phyloP scores from a whole-genome alignment of 2,113 vertebrate genomes.

The Podarcis raffonei region DNA sequence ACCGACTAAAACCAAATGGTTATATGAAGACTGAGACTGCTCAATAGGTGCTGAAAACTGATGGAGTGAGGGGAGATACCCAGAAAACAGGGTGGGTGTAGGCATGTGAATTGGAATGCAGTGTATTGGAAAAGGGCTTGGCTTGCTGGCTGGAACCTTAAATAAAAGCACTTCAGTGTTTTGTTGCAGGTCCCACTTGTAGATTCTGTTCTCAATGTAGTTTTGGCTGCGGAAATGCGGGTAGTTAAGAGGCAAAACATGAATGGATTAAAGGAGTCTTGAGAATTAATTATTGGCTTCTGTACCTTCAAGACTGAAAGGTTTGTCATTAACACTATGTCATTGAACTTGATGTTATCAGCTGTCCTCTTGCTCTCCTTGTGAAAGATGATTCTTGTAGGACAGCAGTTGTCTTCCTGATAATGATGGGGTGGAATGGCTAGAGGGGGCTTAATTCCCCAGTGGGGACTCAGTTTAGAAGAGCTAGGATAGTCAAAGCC shows the following conservation, averaged over 20 bases:
- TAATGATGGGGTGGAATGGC: neutral
- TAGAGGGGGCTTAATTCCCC: fast-evolving
- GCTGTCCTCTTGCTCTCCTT: conserved; percentile 8
- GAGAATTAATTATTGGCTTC: neutral
- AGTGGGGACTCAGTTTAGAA: neutral
- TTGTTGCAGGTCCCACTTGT: neutral
- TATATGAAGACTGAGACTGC: no score
- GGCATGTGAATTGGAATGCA: no score
- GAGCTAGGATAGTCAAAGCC: neutral
- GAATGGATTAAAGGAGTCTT: conserved; percentile 18
- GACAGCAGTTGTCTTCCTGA: neutral
- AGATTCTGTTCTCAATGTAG: fast-evolving
- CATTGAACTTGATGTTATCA: neutral
- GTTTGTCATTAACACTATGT: neutral
- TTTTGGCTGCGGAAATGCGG: neutral
- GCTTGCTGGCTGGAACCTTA: neutral
- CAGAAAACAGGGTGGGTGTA: no score
- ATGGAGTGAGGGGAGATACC: no score
- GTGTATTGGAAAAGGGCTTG: neutral
- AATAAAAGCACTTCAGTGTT: neutral
- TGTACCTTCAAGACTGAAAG: conserved; percentile 7
- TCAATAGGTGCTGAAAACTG: no score
- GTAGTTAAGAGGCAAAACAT: neutral
- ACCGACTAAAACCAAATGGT: no score
- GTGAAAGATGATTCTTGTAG: conserved; percentile 7